These are phyloP conservation scores for Heliornis fulica DNA, from an alignment of 2,113 vertebrate genomes.

Conservation along the genomic window DNA sequence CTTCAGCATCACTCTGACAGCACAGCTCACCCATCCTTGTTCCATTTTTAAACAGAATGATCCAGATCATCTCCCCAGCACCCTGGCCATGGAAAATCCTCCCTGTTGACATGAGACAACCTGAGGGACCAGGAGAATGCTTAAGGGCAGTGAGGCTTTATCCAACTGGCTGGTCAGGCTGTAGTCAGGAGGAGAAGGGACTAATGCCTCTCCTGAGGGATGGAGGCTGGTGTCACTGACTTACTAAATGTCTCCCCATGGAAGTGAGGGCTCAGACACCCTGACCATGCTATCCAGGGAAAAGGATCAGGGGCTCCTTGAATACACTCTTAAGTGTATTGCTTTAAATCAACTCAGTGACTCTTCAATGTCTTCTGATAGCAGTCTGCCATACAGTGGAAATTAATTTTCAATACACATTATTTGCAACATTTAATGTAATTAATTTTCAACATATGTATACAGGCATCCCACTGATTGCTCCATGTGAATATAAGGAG, in stretches of 20 bases:
- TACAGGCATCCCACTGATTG: too few relatives aligned
- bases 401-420: neutral
- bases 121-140: accelerated
- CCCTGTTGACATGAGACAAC: neutral
- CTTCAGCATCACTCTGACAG: neutral
- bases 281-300: neutral
- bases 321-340: neutral
- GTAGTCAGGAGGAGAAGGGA: neutral
- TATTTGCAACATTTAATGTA: neutral
- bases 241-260: neutral
- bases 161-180: neutral
- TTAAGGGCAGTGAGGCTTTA: neutral
- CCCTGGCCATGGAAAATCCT: neutral
- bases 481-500: too few relatives aligned
- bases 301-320: neutral
- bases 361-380: neutral
- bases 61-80: neutral
- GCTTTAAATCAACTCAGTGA: neutral
- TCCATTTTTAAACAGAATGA: neutral
- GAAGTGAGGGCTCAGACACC: neutral
- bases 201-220: neutral
- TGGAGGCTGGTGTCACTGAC: neutral
- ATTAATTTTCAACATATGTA: neutral
- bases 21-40: neutral
- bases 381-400: neutral